Percentiles rank a stretch among this genome's conserved stretches.
These are phyloP conservation scores for Drosophila tanythrix DNA, from an alignment of 2,888 invertebrate genomes.

Conservation along the genomic window DNA sequence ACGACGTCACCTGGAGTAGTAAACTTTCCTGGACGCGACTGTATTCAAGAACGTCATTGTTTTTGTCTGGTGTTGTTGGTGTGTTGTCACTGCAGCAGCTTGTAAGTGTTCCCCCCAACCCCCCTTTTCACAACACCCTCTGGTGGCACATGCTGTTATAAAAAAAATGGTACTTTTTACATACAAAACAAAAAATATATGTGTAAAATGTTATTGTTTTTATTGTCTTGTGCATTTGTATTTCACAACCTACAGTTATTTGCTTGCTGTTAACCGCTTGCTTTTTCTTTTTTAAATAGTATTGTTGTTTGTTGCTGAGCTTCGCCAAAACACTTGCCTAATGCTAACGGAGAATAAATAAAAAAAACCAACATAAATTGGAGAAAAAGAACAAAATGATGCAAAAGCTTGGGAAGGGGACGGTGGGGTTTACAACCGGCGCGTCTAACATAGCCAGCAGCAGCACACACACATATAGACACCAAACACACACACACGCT, in stretches of 20 bases:
- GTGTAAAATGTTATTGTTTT: conserved; percentile 3
- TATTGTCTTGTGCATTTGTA: neutral
- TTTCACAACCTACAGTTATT: conserved; percentile 29
- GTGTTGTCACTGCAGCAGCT: conserved; percentile 27
- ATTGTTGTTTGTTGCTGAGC: conserved; percentile 19
- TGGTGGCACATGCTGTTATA: neutral
- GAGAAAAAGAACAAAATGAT: conserved; percentile 30
- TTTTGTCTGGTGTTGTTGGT: conserved; percentile 21
- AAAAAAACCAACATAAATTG: conserved; percentile 21
- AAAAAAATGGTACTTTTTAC: conserved; percentile 38
- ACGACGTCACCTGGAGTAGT: neutral
- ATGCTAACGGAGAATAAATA: conserved; percentile 40
- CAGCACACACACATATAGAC: conserved; percentile 16
- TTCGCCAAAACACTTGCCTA: conserved; percentile 5
- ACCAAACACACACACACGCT: conserved; percentile 4
- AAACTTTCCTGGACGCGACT: conserved; percentile 40
- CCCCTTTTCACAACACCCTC: neutral
- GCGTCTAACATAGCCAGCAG: conserved; percentile 32
- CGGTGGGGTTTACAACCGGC: conserved; percentile 1
- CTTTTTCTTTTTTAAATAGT: conserved; percentile 15
- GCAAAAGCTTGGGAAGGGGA: conserved; percentile 22
- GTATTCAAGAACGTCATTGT: conserved; percentile 34
- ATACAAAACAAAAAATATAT: conserved; percentile 22
- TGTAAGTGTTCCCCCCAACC: conserved; percentile 37
- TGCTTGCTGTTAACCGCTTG: conserved; percentile 37